Evolutionary conservation across 64 coral and sea anemone species (phyloP).

Genomic region (Pocillopora damicornis): DNA sequence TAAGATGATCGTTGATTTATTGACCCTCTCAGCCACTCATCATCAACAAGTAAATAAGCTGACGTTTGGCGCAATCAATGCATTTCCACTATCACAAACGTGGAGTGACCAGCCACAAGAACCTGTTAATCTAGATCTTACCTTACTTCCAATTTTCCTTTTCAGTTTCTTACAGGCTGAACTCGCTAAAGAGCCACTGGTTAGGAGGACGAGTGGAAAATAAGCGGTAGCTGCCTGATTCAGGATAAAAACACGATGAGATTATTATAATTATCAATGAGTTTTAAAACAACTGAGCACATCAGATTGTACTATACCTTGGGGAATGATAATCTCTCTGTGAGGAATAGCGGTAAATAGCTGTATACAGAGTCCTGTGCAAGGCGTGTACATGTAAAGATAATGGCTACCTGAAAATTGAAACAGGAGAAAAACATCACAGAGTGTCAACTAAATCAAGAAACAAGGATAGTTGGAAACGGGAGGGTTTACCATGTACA

Average conservation of each 20-base stretch:
- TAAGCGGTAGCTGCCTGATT: too few species aligned
- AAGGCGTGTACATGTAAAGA: slow-evolving; percentile 7
- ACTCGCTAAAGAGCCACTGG: not conserved
- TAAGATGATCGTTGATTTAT: too few species aligned
- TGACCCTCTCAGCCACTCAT: too few species aligned
- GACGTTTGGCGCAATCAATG: too few species aligned
- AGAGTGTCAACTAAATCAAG: too few species aligned
- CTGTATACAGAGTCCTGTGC: not conserved
- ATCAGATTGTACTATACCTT: not conserved
- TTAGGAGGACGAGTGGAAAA: not conserved
- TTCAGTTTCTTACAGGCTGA: not conserved
- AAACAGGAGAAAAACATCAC: not conserved
- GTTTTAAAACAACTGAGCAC: not conserved
- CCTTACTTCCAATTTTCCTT: not conserved
- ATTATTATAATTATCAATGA: too few species aligned
- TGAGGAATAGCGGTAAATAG: slow-evolving; percentile 6
- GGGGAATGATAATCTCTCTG: not conserved
- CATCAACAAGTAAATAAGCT: too few species aligned
- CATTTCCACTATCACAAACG: too few species aligned
- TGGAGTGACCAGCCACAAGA: not conserved
- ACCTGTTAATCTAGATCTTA: too few species aligned
- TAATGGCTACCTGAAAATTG: not conserved
- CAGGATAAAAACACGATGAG: not conserved
- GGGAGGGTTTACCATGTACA: not conserved
- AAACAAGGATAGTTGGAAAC: not conserved